phyloP scores from a whole-genome alignment of 2,888 invertebrate genomes.

The Drosophila antonietae region DNA sequence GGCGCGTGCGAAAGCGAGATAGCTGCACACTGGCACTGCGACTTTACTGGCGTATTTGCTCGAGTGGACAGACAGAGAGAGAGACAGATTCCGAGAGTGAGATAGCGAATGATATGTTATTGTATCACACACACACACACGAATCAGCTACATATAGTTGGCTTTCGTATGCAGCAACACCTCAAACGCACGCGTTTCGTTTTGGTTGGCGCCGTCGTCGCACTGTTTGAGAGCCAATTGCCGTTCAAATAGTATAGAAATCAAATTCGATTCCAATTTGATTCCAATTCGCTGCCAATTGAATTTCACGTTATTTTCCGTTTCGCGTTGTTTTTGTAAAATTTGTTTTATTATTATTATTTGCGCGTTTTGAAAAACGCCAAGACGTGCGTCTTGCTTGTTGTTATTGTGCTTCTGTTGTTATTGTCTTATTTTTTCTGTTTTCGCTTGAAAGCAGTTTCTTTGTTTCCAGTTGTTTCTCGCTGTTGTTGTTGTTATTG shows the following conservation, averaged over 20 bases:
- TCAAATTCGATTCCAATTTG: conserved; percentile 10
- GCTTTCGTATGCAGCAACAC: conserved; percentile 23
- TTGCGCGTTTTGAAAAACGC: conserved; percentile 57
- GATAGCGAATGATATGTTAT: background rate
- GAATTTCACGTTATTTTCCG: conserved; percentile 41
- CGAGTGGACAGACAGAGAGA: background rate
- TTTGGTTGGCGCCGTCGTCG: conserved; percentile 70
- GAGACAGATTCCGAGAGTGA: no score
- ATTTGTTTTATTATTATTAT: conserved; percentile 30
- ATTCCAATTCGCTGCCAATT: conserved; percentile 44
- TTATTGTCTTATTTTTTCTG: conserved; percentile 24
- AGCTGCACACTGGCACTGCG: background rate
- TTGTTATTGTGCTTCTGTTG: conserved; percentile 30
- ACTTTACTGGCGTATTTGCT: background rate
- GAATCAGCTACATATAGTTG: conserved; percentile 65
- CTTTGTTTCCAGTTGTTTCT: conserved; percentile 58
- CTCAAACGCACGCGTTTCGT: conserved; percentile 69
- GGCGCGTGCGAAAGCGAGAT: background rate
- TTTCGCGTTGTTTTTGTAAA: conserved; percentile 12
- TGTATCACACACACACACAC: background rate
- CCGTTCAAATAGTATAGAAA: background rate
- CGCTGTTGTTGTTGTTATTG: conserved; percentile 33
- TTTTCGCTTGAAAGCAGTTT: conserved; percentile 59
- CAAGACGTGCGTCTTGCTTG: conserved; percentile 54
- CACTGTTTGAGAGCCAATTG: conserved; percentile 14